Conservation (phyloP, 2,888 invertebrate genomes). For the Cosmia pyralina region DNA sequence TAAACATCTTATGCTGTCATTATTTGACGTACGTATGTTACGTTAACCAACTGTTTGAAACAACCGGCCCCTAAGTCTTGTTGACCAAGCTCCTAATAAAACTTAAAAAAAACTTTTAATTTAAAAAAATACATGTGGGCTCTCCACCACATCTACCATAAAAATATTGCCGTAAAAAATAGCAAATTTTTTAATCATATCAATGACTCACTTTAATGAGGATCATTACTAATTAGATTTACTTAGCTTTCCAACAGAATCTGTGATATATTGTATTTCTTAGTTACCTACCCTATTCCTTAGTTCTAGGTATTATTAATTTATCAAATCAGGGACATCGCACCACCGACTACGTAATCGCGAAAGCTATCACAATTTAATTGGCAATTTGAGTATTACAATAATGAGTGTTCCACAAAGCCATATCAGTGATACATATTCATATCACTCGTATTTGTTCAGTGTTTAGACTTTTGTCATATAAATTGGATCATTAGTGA, state of each 20-base stretch:
- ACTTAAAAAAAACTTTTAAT: too few relatives aligned
- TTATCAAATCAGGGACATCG: slow-evolving; percentile 15
- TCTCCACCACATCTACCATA: background rate
- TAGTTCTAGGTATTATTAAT: slow-evolving; percentile 7
- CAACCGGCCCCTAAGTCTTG: too few relatives aligned
- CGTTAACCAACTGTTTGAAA: too few relatives aligned
- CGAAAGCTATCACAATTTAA: slow-evolving; percentile 52
- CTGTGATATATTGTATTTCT: background rate
- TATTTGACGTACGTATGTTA: too few relatives aligned
- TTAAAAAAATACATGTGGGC: background rate
- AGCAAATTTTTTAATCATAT: background rate
- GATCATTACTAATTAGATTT: slow-evolving; percentile 3
- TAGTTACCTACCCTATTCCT: slow-evolving; percentile 5
- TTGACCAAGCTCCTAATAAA: too few relatives aligned
- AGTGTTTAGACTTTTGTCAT: slow-evolving; percentile 45
- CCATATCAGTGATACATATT: slow-evolving; percentile 40
- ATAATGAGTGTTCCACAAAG: slow-evolving; percentile 45
- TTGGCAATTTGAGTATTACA: slow-evolving; percentile 60
- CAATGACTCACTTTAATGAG: background rate
- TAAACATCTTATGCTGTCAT: too few relatives aligned
- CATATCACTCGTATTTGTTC: slow-evolving; percentile 28
- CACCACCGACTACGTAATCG: slow-evolving; percentile 23
- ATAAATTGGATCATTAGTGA: slow-evolving; percentile 52
- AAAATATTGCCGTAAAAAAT: background rate
- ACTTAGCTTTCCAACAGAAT: background rate